These are phyloP conservation scores for Crotalus tigris DNA, from an alignment of 2,113 vertebrate genomes.

Conservation along the genomic window DNA sequence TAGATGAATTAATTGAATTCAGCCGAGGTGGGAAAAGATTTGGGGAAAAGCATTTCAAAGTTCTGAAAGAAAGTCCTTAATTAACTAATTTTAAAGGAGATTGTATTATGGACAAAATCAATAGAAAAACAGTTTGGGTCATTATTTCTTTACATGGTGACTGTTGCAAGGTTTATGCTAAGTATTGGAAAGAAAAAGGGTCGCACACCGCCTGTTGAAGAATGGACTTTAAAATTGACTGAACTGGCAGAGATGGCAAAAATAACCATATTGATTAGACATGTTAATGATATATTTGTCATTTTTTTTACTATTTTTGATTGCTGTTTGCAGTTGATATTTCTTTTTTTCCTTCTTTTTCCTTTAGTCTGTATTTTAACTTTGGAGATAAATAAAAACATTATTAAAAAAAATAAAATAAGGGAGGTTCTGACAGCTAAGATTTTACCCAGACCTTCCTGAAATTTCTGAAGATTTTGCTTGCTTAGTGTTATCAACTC, in stretches of 20 bases:
- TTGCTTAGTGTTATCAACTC: background rate
- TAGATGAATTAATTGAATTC: background rate
- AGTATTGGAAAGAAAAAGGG: background rate
- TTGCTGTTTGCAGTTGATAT: background rate
- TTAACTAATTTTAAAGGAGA: background rate
- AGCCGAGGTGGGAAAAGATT: background rate
- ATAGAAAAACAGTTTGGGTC: background rate
- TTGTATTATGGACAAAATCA: background rate
- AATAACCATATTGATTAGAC: background rate
- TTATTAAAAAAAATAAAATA: background rate
- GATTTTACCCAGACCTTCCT: background rate
- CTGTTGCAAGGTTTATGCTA: background rate
- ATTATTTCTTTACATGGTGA: background rate
- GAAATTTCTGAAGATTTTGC: background rate
- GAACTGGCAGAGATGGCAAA: background rate
- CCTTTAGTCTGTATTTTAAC: background rate
- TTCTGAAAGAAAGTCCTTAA: background rate
- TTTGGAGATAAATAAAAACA: background rate
- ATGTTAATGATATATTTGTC: background rate
- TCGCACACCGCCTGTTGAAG: background rate
- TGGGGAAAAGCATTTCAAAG: background rate
- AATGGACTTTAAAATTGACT: background rate
- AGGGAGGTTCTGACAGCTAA: background rate
- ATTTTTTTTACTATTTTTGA: background rate
- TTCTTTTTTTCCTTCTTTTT: background rate